phyloP scores from a whole-genome alignment of 2,797 vertebrate species.

The Tympanoctomys barrerae region DNA sequence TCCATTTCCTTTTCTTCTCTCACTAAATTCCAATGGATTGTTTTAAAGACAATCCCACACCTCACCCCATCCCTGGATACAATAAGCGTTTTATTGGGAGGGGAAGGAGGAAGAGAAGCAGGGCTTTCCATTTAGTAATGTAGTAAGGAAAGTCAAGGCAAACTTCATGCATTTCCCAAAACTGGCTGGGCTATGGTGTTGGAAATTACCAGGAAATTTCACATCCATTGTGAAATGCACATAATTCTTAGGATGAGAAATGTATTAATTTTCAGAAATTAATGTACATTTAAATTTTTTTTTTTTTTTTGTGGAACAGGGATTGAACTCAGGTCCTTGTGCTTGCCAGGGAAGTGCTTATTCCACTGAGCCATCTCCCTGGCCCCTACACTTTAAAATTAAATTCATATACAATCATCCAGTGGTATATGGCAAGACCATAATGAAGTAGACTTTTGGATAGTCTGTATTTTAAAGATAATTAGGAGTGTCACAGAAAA shows the following conservation, averaged over 20 bases:
- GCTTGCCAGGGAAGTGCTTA: no score
- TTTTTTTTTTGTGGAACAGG: no score
- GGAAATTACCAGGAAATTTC: neutral
- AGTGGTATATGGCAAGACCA: neutral
- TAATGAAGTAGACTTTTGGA: neutral
- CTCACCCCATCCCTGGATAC: conserved; percentile 37
- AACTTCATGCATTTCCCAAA: conserved; percentile 1
- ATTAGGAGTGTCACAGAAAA: neutral
- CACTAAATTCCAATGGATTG: neutral
- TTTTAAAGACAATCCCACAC: conserved; percentile 45
- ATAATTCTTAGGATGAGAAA: conserved; percentile 31
- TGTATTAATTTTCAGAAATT: conserved; percentile 31
- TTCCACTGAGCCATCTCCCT: no score
- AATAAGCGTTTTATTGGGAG: conserved; percentile 16
- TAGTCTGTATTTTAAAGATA: neutral
- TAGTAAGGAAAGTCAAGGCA: neutral
- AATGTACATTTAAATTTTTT: neutral
- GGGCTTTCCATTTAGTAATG: conserved; percentile 38
- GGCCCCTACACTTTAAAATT: neutral
- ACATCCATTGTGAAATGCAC: neutral
- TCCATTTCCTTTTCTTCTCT: conserved; percentile 2
- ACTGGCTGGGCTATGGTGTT: neutral
- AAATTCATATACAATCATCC: neutral
- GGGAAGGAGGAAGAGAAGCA: no score
- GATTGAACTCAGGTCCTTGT: no score